Evolutionary conservation across 1,140 invertebrate genomes (phyloP), one percentile per base, ranked within the genome.

Genomic region (Caenorhabditis inopinata): DNA sequence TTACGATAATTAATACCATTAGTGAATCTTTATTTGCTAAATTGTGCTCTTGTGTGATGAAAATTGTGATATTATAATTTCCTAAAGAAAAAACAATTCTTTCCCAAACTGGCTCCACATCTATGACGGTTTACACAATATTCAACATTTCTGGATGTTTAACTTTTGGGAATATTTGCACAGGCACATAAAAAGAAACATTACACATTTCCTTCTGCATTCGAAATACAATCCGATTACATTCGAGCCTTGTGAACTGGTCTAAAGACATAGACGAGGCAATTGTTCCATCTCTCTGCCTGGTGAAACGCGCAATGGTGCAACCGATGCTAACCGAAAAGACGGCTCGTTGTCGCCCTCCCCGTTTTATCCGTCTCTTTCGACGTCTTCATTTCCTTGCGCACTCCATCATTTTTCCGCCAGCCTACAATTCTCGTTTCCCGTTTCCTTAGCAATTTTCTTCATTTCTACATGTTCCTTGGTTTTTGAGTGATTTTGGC

Each of bases 381-480:
- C 27, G 7, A 2, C 51, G 9, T 25, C 23, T 9, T 25, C 49
- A 9, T 32, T 29, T 32, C 2, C 27, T 58, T 32, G 5, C 16
- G 5, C 23, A 32, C 23, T 14, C 27, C 51, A 1, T 27, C 49
- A 53, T n/a, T 35, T 53, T 53, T 25, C 21, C 48, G 27, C 0
- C 58, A 68, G 29, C 38, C 58, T 68, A 68, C 58, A 68, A 68
- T 68, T 38, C 58, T 68, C 58, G 58, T 68, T 68, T 68, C 12
- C 32, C 32, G 29, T 68, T 32, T 68, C 58, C 58, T 38, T 32
- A 32, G 38, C 58, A 68, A 68, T 68, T 68, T 38, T 68, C 58
- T 68, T 68, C 58, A 25, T 38, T 68, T 68, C 32, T 18, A 38
- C n/a, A 18, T 25, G n/a, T 32, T 68, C 58, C 58, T 68, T 18